Base-by-base conservation (phyloP, 2,888 invertebrate genomes). In the Meiosimyza platycephala region DNA sequence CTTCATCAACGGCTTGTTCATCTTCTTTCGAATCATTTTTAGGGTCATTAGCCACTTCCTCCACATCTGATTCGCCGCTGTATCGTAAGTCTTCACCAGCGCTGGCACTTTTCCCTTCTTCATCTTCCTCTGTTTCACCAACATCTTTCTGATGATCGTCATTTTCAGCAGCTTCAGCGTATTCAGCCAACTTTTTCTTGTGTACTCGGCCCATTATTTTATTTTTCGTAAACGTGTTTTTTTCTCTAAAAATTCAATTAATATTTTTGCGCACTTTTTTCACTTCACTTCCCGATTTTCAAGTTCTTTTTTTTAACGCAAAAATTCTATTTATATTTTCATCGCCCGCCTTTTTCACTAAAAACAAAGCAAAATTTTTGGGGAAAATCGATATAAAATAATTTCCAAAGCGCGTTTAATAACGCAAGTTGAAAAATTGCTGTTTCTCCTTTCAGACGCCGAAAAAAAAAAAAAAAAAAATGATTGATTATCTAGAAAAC, bases 111-210 rank as follows among this genome's bases (percentile, higher is more conserved):
- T 76, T 74, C 74, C 72, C 68, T 75, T n/a, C n/a, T n/a, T 76
- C 74, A 1, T 72, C 78, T 68, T 74, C 76, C 60, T 74, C 76
- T 28, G 67, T 74, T 48, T 59, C 68, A 66, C 55, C 76, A 69
- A 67, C 64, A 33, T 76, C 74, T 18, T 64, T 75, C 65, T 70
- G 73, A 51, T 80, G 79, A 64, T 80, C 80, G 15, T 80, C 79
- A 75, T 80, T 83, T 78, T 84, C 80, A 71, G 80, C 78, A 50
- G 77, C 76, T 72, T 79, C 81, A 12, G 79, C 74, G 16, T 80
- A 80, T 72, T 84, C 83, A 22, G 81, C 79, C 52, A 81, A 76
- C 77, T 85, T 85, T 68, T 81, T 85, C 75, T 85, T 86, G 60
- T 85, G 83, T 47, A 83, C 77, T 73, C 85, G 82, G 15, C 81